Conservation (phyloP, 2,797 vertebrate species). For the Parauchenoglanis punctatus region DNA sequence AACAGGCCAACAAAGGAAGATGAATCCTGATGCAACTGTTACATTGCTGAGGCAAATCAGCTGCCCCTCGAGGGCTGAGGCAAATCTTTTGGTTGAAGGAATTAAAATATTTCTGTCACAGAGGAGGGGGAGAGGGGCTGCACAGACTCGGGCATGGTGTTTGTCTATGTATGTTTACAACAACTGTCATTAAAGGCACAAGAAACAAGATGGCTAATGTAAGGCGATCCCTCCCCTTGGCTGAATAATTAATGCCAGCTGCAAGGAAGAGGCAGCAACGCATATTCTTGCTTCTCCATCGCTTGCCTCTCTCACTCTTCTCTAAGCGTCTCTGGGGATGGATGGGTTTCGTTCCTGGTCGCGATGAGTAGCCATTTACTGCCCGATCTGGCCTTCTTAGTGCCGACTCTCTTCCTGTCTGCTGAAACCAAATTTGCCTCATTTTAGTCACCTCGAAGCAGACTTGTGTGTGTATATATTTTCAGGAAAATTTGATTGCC, state of each 20-base stretch:
- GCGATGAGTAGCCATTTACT: constrained; percentile 79
- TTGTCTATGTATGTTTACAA: constrained; percentile 91
- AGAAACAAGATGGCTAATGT: constrained; percentile 88
- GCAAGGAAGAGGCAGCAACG: constrained; percentile 77
- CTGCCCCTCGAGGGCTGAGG: constrained; percentile 26
- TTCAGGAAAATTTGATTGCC: constrained; percentile 88
- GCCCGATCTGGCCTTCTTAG: constrained; percentile 78
- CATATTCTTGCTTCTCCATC: constrained; percentile 80
- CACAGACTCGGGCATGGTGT: constrained; percentile 70
- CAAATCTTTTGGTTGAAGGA: constrained; percentile 52
- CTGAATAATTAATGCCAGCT: constrained; percentile 87
- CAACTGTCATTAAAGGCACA: constrained; percentile 87
- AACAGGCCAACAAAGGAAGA: neutral
- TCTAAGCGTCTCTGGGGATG: constrained; percentile 82
- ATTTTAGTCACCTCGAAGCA: constrained; percentile 88
- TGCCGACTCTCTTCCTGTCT: constrained; percentile 85
- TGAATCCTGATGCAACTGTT: constrained; percentile 18
- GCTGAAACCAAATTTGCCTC: constrained; percentile 86
- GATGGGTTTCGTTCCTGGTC: constrained; percentile 81
- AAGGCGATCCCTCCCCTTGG: constrained; percentile 81
- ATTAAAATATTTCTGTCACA: constrained; percentile 67
- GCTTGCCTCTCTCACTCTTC: constrained; percentile 78
- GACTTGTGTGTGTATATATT: constrained; percentile 91
- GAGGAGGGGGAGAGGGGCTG: constrained; percentile 64
- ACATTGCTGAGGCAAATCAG: constrained; percentile 10